Conservation (phyloP, 2,888 invertebrate genomes). For the Thelaira solivaga region DNA sequence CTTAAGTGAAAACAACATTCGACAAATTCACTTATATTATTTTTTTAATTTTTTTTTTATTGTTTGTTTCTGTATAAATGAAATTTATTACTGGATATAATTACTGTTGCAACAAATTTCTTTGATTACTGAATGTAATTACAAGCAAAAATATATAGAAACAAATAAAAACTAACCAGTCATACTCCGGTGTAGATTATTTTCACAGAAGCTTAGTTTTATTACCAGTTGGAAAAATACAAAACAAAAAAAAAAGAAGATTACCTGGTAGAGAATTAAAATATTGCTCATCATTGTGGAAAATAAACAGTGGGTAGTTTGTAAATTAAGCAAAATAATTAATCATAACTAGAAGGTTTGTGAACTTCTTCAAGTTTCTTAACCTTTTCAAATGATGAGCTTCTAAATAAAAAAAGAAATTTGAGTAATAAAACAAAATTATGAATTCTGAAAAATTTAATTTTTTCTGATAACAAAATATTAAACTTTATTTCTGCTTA, state of each 20-base stretch:
- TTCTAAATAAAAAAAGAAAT: too few relatives aligned
- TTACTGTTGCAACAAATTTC: constrained; percentile 30
- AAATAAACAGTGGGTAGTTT: neutral
- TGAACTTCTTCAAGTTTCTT: too few relatives aligned
- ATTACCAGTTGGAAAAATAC: constrained; percentile 12
- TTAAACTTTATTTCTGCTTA: too few relatives aligned
- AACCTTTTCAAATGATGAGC: too few relatives aligned
- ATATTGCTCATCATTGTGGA: neutral
- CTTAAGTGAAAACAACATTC: constrained; percentile 67
- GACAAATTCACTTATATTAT: neutral
- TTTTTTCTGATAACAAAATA: too few relatives aligned
- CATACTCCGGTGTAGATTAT: constrained; percentile 4
- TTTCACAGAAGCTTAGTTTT: constrained; percentile 29
- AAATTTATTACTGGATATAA: constrained; percentile 15
- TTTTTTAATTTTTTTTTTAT: neutral
- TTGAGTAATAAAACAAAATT: too few relatives aligned
- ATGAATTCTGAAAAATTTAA: too few relatives aligned
- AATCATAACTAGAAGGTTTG: too few relatives aligned
- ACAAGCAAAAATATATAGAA: constrained; percentile 2
- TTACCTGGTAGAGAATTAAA: neutral
- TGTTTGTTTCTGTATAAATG: constrained; percentile 18
- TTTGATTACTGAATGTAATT: constrained; percentile 40
- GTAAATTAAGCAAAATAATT: neutral
- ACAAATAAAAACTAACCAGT: too few relatives aligned
- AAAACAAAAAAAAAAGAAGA: constrained; percentile 5